Percentiles rank a stretch among this genome's conserved stretches.
phyloP scores from a whole-genome alignment of 2,113 vertebrate species.

The Cygnus buccinator region DNA sequence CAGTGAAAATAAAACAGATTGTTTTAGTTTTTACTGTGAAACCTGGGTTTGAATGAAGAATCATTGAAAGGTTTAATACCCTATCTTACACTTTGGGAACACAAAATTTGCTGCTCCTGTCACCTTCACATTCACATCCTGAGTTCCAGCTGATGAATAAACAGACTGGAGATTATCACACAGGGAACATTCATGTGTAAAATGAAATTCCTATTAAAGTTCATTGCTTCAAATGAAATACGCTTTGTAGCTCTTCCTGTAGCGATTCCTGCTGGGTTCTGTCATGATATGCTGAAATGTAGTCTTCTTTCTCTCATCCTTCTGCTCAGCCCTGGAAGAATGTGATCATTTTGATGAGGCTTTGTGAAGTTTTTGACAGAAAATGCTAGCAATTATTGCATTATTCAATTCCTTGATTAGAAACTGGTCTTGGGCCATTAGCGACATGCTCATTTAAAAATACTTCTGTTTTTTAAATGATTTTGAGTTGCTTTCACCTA shows the following conservation, averaged over 20 bases:
- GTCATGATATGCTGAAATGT: slow-evolving; percentile 47
- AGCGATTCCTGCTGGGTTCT: slow-evolving; percentile 65
- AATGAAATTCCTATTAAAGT: slow-evolving; percentile 68
- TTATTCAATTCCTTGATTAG: background rate
- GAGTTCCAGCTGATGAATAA: slow-evolving; percentile 68
- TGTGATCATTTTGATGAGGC: slow-evolving; percentile 4
- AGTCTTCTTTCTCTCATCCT: slow-evolving; percentile 33
- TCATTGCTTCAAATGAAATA: slow-evolving; percentile 65
- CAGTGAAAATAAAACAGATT: slow-evolving; percentile 13
- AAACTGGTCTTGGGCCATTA: background rate
- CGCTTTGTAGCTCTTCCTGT: slow-evolving; percentile 51
- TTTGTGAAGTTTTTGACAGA: slow-evolving; percentile 40
- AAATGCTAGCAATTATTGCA: slow-evolving; percentile 6
- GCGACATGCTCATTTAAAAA: background rate
- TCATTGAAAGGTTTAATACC: slow-evolving; percentile 52
- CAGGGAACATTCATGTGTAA: slow-evolving; percentile 51
- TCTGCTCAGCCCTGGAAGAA: slow-evolving; percentile 14
- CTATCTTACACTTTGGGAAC: background rate
- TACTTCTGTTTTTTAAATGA: background rate
- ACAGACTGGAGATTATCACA: slow-evolving; percentile 69
- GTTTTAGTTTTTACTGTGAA: slow-evolving; percentile 26
- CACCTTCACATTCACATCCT: slow-evolving; percentile 45
- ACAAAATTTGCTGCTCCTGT: slow-evolving; percentile 37
- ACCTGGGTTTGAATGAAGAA: background rate
- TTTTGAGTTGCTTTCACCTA: background rate